Base-by-base conservation (phyloP, 2,888 invertebrate species). In the Diarsia dahlii region DNA sequence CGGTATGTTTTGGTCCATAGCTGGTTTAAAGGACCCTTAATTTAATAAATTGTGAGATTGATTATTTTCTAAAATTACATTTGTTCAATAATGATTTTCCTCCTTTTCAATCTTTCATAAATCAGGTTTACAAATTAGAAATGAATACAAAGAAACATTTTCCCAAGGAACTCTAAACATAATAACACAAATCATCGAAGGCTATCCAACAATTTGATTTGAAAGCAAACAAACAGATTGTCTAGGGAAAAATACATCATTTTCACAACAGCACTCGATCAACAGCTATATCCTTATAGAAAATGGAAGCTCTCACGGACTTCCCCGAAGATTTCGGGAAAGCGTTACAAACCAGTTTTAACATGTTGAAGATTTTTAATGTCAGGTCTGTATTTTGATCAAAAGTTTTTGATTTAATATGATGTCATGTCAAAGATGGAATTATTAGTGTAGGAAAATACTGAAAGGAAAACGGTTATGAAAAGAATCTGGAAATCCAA, bases 301-400 rank as follows among this genome's bases (percentile, higher is more conserved):
- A 70, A 45, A 88, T 86, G 84, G 76, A 76, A 67, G 66, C 64
- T 73, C 78, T 89, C 73, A 84, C 88, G 74, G 65, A 87, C 79
- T 89, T 88, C 75, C 89, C 91, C 3, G 80, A 87, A 79, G 91
- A 91, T 75, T 91, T 86, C 54, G 73, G 79, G 0, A 87, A 85
- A 60, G 77, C 84, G 8, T 89, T 90, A 50, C 68, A 65, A 48
- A 72, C 77, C 58, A 86, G 90, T 84, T 82, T 90, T 63, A 50
- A 60, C 50, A 78, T 84, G 48, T 83, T 92, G 74, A 81, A 81
- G 54, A 78, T 71, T 52, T 80, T 83, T 70, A 90, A 90, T 76
- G 76, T 91, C 69, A 88, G 83, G 78, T 87, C 81, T n/a, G 76
- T 87, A 85, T 54, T 81, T 68, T n/a, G n/a, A n/a, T n/a, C n/a